phyloP scores from a whole-genome alignment of 2,888 invertebrate genomes.

The Stratiomys singularior region DNA sequence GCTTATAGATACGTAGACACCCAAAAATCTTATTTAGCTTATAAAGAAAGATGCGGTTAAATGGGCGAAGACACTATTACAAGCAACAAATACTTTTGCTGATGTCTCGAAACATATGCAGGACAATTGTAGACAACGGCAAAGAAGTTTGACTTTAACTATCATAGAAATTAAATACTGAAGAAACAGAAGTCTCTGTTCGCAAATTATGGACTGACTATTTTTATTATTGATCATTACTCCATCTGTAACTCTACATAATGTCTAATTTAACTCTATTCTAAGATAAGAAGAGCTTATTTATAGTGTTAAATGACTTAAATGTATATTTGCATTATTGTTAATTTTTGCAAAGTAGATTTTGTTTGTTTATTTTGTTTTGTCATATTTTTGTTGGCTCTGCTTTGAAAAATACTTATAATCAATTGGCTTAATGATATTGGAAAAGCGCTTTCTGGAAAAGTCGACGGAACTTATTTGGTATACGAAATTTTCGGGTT shows the following conservation, averaged over 20 bases:
- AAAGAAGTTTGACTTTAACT: background rate
- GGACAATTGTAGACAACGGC: background rate
- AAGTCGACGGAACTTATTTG: background rate
- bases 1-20: slow-evolving; percentile 19
- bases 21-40: slow-evolving; percentile 31
- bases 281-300: slow-evolving; percentile 10
- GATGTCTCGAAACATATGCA: background rate
- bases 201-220: slow-evolving; percentile 39
- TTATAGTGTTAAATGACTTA: background rate
- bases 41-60: background rate
- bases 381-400: background rate
- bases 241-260: slow-evolving; percentile 14
- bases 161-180: slow-evolving; percentile 7
- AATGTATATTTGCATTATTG: slow-evolving; percentile 22
- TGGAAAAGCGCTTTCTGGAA: background rate
- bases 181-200: slow-evolving; percentile 16
- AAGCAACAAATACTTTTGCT: background rate
- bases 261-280: background rate
- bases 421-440: background rate
- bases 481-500: slow-evolving; percentile 1
- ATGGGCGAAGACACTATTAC: background rate
- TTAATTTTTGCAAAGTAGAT: background rate
- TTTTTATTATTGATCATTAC: slow-evolving; percentile 35
- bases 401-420: background rate
- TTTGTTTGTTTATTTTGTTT: background rate